Evolutionary conservation across 2,888 invertebrate genomes (phyloP).

Genomic region (Platycnemis pennipes): DNA sequence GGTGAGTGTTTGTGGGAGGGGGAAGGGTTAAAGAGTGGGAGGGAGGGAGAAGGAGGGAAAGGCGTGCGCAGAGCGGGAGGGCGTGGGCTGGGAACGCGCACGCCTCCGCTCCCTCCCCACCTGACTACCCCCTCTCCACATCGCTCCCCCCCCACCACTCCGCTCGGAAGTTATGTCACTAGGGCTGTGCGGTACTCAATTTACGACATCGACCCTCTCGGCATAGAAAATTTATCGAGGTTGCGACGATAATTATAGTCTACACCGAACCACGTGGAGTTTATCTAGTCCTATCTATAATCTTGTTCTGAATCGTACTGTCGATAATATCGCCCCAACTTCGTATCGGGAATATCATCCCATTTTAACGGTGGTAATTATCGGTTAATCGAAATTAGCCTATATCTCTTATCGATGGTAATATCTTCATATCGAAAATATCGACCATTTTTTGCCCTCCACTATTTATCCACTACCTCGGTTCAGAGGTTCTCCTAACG

Average conservation of each 20-base stretch:
- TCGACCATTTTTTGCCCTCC: too few species aligned
- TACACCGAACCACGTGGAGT: too few species aligned
- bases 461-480: too few species aligned
- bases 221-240: neutral
- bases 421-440: too few species aligned
- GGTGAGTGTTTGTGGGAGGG: neutral
- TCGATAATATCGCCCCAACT: too few species aligned
- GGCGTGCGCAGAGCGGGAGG: slow-evolving; percentile 70
- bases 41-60: neutral
- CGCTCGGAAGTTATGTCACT: slow-evolving; percentile 33
- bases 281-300: too few species aligned
- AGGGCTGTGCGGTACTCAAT: neutral
- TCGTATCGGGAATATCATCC: too few species aligned
- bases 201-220: neutral
- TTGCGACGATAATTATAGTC: neutral
- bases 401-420: too few species aligned
- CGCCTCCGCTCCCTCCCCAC: neutral
- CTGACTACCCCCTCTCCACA: neutral
- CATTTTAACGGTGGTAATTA: too few species aligned
- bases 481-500: too few species aligned
- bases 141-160: neutral
- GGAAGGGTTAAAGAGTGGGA: neutral
- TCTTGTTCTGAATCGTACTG: too few species aligned
- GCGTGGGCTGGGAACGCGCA: slow-evolving; percentile 41
- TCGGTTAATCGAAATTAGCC: too few species aligned